phyloP scores from a whole-genome alignment of 1,140 invertebrate species.

The Atopsyche davidsoni region DNA sequence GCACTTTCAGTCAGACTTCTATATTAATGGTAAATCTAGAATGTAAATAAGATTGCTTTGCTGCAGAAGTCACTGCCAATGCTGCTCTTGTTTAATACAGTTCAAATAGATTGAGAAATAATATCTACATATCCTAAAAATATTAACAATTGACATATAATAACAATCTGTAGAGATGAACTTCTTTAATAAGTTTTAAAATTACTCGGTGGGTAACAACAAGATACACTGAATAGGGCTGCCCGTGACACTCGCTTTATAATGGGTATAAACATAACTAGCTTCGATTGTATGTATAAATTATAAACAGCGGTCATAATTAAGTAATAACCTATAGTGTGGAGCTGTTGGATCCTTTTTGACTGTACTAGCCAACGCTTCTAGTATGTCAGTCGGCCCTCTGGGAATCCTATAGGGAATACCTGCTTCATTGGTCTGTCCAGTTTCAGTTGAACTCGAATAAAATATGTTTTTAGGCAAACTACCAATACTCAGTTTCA shows the following conservation, averaged over 20 bases:
- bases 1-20: too few species aligned
- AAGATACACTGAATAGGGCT: too few species aligned
- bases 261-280: too few species aligned
- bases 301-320: background rate
- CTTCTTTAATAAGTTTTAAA: slow-evolving; percentile 4
- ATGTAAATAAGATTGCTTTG: too few species aligned
- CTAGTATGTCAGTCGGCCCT: slow-evolving; percentile 73
- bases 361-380: slow-evolving; percentile 71
- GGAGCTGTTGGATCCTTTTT: slow-evolving; percentile 69
- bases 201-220: background rate
- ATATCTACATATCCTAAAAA: background rate
- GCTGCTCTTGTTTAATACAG: too few species aligned
- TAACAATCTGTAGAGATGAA: slow-evolving; percentile 1
- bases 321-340: slow-evolving; percentile 66
- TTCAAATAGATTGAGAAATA: background rate
- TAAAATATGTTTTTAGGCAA: too few species aligned
- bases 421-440: slow-evolving; percentile 12
- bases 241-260: too few species aligned
- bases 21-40: too few species aligned
- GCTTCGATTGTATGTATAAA: background rate
- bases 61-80: too few species aligned
- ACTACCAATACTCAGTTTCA: too few species aligned
- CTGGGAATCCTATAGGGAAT: slow-evolving; percentile 63
- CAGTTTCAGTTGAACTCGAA: background rate
- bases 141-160: too few species aligned